Evolutionary conservation across 1,140 invertebrate genomes (phyloP).

Genomic region (Dolichoris vasculosae): DNA sequence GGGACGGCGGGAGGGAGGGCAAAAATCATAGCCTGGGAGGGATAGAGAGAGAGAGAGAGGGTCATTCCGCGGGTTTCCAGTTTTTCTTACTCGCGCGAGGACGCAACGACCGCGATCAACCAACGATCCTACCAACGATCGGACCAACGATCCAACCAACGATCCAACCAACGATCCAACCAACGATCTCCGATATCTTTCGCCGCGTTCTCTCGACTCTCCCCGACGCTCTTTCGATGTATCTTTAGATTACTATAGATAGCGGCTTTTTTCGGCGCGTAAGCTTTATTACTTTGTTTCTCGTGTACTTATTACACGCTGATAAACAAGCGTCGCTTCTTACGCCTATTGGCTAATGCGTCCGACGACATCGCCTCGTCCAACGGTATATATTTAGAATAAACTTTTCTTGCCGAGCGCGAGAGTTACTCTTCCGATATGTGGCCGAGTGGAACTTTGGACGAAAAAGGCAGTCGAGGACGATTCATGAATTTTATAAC

Average conservation of each 20-base stretch:
- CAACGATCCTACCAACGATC: too few relatives aligned
- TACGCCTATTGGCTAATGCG: not conserved
- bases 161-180: not conserved
- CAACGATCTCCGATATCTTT: not conserved
- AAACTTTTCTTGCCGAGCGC: not conserved
- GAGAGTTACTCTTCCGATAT: not conserved
- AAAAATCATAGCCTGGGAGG: too few relatives aligned
- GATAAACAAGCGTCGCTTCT: not conserved
- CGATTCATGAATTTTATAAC: constrained; percentile 6
- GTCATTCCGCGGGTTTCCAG: constrained; percentile 12
- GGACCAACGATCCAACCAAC: not conserved
- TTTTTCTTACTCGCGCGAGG: constrained; percentile 8
- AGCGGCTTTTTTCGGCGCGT: not conserved
- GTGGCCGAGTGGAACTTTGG: not conserved
- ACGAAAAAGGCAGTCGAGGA: not conserved
- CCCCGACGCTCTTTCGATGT: constrained; percentile 13
- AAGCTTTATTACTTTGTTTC: not conserved
- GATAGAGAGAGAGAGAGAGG: not conserved
- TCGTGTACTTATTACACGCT: not conserved
- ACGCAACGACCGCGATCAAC: not conserved
- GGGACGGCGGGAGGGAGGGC: not conserved
- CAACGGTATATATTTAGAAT: not conserved
- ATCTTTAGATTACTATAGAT: not conserved
- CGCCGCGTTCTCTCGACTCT: not conserved
- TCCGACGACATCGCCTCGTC: not conserved